Conservation (phyloP, 2,888 invertebrate genomes). For the Hypsopygia costalis region DNA sequence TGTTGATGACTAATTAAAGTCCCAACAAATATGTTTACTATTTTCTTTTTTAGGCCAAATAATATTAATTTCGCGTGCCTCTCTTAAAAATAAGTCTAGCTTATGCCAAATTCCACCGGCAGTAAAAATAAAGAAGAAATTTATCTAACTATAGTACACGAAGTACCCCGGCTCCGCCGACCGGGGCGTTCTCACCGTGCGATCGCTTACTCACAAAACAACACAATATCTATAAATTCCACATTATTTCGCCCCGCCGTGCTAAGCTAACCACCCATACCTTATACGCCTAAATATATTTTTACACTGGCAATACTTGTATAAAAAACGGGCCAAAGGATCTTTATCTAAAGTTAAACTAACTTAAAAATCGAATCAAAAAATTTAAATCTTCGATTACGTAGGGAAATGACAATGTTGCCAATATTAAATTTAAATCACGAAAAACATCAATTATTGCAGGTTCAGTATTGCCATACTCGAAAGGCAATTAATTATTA, state of each 20-base stretch:
- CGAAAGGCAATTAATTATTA: conserved; percentile 13
- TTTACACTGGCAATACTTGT: conserved; percentile 15
- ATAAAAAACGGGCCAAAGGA: background rate
- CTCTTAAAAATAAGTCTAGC: background rate
- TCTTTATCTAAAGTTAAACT: background rate
- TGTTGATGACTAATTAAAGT: too few species aligned
- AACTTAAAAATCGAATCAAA: background rate
- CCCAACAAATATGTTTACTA: too few species aligned
- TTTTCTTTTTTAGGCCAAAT: too few species aligned
- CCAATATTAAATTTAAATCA: background rate
- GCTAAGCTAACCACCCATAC: conserved; percentile 37
- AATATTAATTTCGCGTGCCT: too few species aligned
- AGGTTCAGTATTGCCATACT: conserved; percentile 17
- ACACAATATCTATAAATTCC: conserved; percentile 11
- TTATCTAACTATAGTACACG: conserved; percentile 49
- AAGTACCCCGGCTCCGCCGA: background rate
- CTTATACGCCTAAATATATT: conserved; percentile 8
- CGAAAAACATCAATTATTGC: conserved; percentile 18
- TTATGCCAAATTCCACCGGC: conserved; percentile 2
- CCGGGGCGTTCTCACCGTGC: conserved; percentile 1
- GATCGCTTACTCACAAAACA: conserved; percentile 31
- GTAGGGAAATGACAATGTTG: background rate
- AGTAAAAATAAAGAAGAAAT: conserved; percentile 10
- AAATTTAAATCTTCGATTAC: background rate
- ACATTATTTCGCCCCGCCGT: conserved; percentile 43